These are phyloP conservation scores for Apis laboriosa DNA, from an alignment of 1,140 invertebrate genomes.

Conservation along the genomic window DNA sequence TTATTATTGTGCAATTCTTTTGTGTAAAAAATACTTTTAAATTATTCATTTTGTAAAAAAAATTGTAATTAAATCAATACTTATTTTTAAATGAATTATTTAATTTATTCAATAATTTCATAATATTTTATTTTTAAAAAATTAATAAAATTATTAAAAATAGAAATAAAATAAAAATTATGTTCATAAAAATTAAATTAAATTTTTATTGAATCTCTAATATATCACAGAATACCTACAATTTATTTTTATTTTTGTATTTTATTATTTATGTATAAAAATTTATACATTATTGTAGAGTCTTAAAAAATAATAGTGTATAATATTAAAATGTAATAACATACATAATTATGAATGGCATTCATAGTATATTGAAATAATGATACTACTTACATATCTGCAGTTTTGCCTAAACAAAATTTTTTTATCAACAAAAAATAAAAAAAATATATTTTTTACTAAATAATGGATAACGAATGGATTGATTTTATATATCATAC, in stretches of 20 bases:
- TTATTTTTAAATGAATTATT: conserved; percentile 34
- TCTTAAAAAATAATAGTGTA: conserved; percentile 13
- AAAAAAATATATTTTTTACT: conserved; percentile 59
- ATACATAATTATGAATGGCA: conserved; percentile 28
- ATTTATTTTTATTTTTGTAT: conserved; percentile 64
- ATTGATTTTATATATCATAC: conserved; percentile 27
- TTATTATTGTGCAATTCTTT: conserved; percentile 11
- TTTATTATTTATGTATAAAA: conserved; percentile 50
- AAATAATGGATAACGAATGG: neutral
- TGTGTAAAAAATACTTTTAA: conserved; percentile 18
- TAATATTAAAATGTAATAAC: conserved; percentile 28
- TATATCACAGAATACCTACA: conserved; percentile 34
- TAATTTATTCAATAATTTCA: conserved; percentile 51
- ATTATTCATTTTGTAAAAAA: conserved; percentile 47
- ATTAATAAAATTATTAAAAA: conserved; percentile 20
- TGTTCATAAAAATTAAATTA: conserved; percentile 41
- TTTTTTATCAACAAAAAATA: conserved; percentile 26
- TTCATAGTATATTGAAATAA: conserved; percentile 42
- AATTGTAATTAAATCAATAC: conserved; percentile 38
- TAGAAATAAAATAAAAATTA: conserved; percentile 48
- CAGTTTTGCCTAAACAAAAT: conserved; percentile 50
- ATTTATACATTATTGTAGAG: conserved; percentile 27
- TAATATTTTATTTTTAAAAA: conserved; percentile 41
- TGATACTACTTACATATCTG: conserved; percentile 55
- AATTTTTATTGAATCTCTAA: conserved; percentile 52